Evolutionary conservation across 2,113 vertebrate genomes (phyloP).

Genomic region (Stegostoma tigrinum): DNA sequence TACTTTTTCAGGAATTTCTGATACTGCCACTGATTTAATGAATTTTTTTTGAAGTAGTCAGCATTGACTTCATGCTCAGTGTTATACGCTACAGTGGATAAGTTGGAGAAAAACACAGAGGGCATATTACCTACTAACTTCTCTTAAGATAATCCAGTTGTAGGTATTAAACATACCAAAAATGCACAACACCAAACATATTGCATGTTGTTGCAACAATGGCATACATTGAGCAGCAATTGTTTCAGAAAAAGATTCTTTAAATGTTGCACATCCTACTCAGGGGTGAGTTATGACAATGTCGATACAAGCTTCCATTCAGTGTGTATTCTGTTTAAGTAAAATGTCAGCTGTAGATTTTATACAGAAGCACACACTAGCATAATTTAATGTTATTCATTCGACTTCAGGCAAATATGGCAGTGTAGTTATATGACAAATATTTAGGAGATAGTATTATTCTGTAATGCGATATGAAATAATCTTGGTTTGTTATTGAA

Average conservation of each 20-base stretch:
- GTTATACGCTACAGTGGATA: not conserved
- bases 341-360: not conserved
- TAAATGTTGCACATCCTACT: not conserved
- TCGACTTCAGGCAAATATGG: not conserved
- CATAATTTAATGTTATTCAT: not conserved
- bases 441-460: too few species aligned
- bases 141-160: not conserved
- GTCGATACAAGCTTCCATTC: not conserved
- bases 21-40: not conserved
- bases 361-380: not conserved
- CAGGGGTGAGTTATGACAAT: not conserved
- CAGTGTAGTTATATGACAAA: too few species aligned
- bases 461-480: too few species aligned
- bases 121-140: not conserved
- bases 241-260: not conserved
- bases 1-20: not conserved
- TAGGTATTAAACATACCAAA: not conserved
- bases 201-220: not conserved
- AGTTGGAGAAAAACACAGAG: not conserved
- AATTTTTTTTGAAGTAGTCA: not conserved
- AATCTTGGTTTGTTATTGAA: not conserved
- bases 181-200: not conserved
- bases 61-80: not conserved
- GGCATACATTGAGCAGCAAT: not conserved
- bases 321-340: not conserved